A percentile compares a stretch with the other conserved stretches of the same genome.
Conservation (phyloP, 1,140 invertebrate species). For the Planococcus citri region DNA sequence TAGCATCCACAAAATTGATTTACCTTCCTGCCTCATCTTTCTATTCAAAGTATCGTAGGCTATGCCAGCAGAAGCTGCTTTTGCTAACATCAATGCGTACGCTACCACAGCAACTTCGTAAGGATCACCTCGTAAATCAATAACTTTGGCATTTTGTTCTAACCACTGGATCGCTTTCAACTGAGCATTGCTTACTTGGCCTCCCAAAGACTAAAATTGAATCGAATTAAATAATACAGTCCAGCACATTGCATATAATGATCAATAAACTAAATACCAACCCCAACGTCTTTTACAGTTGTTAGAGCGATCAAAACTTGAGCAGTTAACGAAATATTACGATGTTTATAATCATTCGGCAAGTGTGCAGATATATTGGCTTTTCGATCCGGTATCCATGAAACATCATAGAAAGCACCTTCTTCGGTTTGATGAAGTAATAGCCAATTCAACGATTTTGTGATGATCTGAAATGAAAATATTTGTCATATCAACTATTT, state of each 20-base stretch:
- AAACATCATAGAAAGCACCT: constrained; percentile 74
- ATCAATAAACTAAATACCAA: constrained; percentile 30
- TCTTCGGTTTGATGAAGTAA: constrained; percentile 62
- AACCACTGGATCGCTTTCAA: constrained; percentile 61
- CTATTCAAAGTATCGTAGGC: constrained; percentile 61
- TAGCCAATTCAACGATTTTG: constrained; percentile 63
- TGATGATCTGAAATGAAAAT: constrained; percentile 44
- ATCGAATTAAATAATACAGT: constrained; percentile 15
- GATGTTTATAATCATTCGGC: constrained; percentile 40
- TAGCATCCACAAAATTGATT: no score
- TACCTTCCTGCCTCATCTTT: constrained; percentile 51
- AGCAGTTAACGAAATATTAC: constrained; percentile 77
- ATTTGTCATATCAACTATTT: neutral
- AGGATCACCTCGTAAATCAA: constrained; percentile 54
- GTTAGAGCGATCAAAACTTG: constrained; percentile 75
- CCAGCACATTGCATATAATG: constrained; percentile 19
- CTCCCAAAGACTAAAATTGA: constrained; percentile 46
- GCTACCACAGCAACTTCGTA: constrained; percentile 78
- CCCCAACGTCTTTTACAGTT: constrained; percentile 65
- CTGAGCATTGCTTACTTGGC: constrained; percentile 53
- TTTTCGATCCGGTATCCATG: constrained; percentile 68
- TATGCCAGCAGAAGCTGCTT: constrained; percentile 62
- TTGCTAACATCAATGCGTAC: constrained; percentile 67
- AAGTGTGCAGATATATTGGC: constrained; percentile 56
- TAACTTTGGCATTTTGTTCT: constrained; percentile 65